Conservation (phyloP, 2,797 vertebrate genomes). For the Harpagifer antarcticus region DNA sequence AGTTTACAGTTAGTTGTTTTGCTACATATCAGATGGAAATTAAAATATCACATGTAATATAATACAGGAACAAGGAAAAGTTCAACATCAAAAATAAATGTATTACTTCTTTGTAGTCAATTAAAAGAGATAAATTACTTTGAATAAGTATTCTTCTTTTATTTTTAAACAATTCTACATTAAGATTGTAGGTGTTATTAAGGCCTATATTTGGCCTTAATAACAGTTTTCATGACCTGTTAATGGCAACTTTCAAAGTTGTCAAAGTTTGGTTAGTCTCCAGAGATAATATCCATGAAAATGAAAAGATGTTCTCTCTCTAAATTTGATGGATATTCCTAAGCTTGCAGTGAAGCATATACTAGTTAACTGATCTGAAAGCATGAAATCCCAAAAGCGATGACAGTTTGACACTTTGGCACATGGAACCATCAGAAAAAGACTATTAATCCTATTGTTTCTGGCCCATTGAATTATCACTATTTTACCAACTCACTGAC, state of each 20-base stretch:
- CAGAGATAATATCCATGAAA: not conserved
- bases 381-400: constrained; percentile 18
- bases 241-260: not conserved
- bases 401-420: constrained; percentile 24
- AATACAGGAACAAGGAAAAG: not conserved
- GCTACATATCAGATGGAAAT: not conserved
- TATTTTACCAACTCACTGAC: constrained; percentile 19
- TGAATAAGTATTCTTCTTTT: constrained; percentile 12
- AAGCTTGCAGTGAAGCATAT: constrained; percentile 11
- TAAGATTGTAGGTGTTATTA: too few relatives aligned
- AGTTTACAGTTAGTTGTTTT: not conserved
- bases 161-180: too few relatives aligned
- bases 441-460: constrained; percentile 28
- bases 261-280: not conserved
- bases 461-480: constrained; percentile 18
- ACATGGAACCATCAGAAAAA: constrained; percentile 18
- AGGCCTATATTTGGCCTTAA: too few relatives aligned
- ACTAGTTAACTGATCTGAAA: constrained; percentile 21
- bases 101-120: constrained; percentile 6
- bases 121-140: constrained; percentile 12
- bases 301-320: not conserved
- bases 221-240: too few relatives aligned
- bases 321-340: constrained; percentile 3
- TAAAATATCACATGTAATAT: not conserved
- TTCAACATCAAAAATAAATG: constrained; percentile 17